Evolutionary conservation across 2,113 vertebrate genomes (phyloP), one percentile per base, ranked within the genome.

Genomic region (Megaleporinus macrocephalus): DNA sequence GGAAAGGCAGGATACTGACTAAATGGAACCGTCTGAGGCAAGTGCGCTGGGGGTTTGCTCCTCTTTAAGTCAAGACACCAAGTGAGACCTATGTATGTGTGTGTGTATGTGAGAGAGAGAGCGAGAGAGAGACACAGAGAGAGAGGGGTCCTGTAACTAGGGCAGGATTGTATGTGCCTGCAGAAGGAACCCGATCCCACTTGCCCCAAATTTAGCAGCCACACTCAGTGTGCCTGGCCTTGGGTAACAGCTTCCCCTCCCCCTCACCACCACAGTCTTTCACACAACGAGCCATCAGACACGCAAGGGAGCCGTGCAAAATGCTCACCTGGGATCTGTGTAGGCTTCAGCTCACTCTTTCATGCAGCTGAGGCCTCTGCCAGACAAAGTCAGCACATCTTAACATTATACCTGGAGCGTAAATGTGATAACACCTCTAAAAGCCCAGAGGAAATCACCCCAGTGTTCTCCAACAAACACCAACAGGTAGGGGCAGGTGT

Each of bases 141-240:
- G 82, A 88, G 59, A 87, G 89, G 76, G 89, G 88, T 92, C 81
- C 85, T 86, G 89, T 92, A 93, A 92, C 88, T 89, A 84, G 90
- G 90, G 87, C 90, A 86, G 92, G 85, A 91, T 93, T 90, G 88
- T 92, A 90, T 93, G 91, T 83, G 87, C 83, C 84, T 86, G 89
- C 88, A 84, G 71, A 85, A 84, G 94, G 89, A 99, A 99, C 94
- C 73, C 86, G 96, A 99, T 96, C 94, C 85, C 88, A 79, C 82
- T 86, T 79, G 26, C 85, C 68, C 93, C 92, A 93, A 93, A 94
- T 92, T 92, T 93, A 94, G 97, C 94, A 55, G 92, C 90, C 83
- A 89, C 86, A 88, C 86, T 85, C 83, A 24, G 65, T 86, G 0
- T 82, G 83, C 77, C 90, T 71, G 84, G 93, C 66, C 90, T 93